These are phyloP conservation scores for Entosphenus tridentatus DNA, from an alignment of 2,113 vertebrate genomes.

Conservation along the genomic window DNA sequence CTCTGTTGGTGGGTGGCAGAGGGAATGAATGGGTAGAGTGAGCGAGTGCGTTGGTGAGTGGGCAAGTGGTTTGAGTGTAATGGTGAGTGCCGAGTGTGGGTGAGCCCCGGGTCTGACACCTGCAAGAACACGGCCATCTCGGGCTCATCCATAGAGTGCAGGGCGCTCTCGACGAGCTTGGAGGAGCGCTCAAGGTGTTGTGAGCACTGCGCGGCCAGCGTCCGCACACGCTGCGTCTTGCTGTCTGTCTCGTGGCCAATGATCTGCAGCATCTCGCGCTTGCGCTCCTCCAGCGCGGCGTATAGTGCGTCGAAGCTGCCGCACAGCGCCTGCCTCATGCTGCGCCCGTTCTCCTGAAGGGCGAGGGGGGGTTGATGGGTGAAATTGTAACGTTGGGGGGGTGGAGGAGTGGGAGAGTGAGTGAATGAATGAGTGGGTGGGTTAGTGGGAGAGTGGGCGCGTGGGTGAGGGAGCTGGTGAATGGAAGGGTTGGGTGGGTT, in stretches of 20 bases:
- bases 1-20: no score
- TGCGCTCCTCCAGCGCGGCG: slow-evolving; percentile 55
- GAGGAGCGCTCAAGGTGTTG: slow-evolving; percentile 49
- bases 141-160: slow-evolving; percentile 58
- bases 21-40: no score
- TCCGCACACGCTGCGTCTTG: slow-evolving; percentile 38
- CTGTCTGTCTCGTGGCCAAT: slow-evolving; percentile 47
- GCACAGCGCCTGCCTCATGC: slow-evolving; percentile 36
- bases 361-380: no score
- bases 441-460: no score
- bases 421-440: no score
- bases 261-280: slow-evolving; percentile 39
- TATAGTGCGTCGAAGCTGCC: slow-evolving; percentile 47
- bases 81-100: no score
- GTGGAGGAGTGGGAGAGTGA: no score
- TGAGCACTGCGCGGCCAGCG: slow-evolving; percentile 41
- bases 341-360: slow-evolving; percentile 58
- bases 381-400: no score
- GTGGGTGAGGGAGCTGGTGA: no score
- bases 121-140: slow-evolving; percentile 49
- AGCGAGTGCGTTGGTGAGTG: no score
- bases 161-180: slow-evolving; percentile 50
- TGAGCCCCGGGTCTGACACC: slow-evolving; percentile 18
- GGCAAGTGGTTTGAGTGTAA: no score
- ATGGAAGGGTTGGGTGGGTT: no score